phyloP scores from a whole-genome alignment of 2,113 vertebrate species.

The Crocuta crocuta region DNA sequence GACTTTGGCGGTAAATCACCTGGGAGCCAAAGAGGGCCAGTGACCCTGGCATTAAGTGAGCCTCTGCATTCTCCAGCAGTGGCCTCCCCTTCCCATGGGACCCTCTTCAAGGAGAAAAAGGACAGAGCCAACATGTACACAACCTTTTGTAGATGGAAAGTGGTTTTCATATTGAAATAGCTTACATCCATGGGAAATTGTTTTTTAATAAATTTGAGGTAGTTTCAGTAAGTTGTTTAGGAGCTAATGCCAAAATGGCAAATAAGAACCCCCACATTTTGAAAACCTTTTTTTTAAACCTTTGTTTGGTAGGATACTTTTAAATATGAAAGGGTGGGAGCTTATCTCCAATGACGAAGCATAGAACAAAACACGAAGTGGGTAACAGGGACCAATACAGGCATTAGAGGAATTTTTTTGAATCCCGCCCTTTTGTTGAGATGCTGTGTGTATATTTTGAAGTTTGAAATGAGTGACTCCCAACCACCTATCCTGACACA shows the following conservation, averaged over 20 bases:
- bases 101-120: neutral
- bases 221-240: neutral
- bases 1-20: neutral
- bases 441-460: neutral
- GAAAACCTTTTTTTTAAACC: neutral
- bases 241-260: neutral
- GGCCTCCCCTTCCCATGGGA: neutral
- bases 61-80: neutral
- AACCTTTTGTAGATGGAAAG: neutral
- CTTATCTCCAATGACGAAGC: neutral
- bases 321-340: neutral
- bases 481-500: neutral
- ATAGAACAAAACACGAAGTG: neutral
- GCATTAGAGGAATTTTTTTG: neutral
- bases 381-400: neutral
- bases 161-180: neutral
- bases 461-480: neutral
- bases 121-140: neutral
- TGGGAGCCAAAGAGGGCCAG: neutral
- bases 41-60: no score
- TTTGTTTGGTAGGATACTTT: neutral
- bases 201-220: neutral
- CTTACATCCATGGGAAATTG: neutral
- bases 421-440: neutral
- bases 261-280: neutral